phyloP scores from a whole-genome alignment of 2,113 vertebrate species.

The Malurus cyaneus region DNA sequence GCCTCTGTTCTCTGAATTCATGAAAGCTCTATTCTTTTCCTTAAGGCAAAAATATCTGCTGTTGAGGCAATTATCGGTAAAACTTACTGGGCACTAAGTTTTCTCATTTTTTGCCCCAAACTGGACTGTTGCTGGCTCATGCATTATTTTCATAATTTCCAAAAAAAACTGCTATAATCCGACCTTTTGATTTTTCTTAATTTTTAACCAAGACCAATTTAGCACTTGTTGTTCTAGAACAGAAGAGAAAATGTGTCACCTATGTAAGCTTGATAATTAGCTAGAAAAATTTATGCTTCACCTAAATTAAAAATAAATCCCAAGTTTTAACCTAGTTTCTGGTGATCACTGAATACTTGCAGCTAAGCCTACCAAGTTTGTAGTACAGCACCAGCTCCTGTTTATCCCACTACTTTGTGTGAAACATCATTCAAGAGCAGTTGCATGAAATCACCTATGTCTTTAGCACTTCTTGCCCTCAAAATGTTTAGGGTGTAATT shows the following conservation, averaged over 20 bases:
- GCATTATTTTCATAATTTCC: not conserved
- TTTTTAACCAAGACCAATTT: not conserved
- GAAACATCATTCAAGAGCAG: not conserved
- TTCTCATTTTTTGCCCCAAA: not conserved
- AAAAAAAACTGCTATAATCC: not conserved
- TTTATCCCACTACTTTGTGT: not conserved
- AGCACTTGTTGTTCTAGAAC: not conserved
- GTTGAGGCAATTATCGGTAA: not conserved
- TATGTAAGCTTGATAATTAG: not conserved
- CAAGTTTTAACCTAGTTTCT: not conserved
- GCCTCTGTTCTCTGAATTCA: not conserved
- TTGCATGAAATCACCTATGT: not conserved
- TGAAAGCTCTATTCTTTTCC: not conserved
- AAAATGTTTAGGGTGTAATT: not conserved
- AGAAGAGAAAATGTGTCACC: not conserved
- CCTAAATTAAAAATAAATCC: not conserved
- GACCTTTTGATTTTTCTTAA: not conserved
- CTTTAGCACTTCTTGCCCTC: not conserved
- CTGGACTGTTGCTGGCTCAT: not conserved
- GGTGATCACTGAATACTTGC: not conserved
- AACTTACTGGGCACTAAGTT: not conserved
- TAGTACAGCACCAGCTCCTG: not conserved
- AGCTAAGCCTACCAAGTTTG: not conserved
- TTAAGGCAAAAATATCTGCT: not conserved
- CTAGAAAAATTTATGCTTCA: not conserved